phyloP scores from a whole-genome alignment of 2,113 vertebrate genomes.

The Nyctereutes procyonoides region DNA sequence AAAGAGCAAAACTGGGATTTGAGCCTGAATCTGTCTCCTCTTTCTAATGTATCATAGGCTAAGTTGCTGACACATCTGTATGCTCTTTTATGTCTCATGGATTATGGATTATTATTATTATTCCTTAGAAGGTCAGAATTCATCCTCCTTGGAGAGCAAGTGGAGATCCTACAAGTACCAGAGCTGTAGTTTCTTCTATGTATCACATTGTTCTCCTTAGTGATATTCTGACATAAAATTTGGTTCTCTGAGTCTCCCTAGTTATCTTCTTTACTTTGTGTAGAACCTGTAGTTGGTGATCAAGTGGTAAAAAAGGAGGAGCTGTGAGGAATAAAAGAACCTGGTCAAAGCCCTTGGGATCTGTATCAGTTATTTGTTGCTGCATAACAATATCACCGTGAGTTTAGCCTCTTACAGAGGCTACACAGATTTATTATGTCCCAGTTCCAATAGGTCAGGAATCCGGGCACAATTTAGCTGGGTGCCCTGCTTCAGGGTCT shows the following conservation, averaged over 20 bases:
- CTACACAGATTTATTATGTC: not conserved
- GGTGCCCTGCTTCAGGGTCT: not conserved
- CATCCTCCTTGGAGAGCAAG: not conserved
- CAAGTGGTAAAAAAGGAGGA: not conserved
- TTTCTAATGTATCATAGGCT: not conserved
- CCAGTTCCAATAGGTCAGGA: not conserved
- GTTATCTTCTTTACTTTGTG: not conserved
- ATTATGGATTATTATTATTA: not conserved
- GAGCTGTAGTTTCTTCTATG: not conserved
- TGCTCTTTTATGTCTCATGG: not conserved
- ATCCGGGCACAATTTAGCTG: not conserved
- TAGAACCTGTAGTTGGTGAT: not conserved
- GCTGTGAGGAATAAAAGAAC: not conserved
- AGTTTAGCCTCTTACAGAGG: not conserved
- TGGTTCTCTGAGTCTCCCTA: not conserved
- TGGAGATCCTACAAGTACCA: not conserved
- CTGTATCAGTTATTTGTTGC: not conserved
- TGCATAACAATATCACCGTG: not conserved
- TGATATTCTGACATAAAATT: not conserved
- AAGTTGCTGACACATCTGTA: not conserved
- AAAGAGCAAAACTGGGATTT: not conserved
- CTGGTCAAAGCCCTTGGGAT: not conserved
- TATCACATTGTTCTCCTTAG: not conserved
- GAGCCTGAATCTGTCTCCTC: not conserved
- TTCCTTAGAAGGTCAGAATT: constrained; percentile 15